Percentiles rank a stretch among this genome's conserved stretches.
These are phyloP conservation scores for Onychorhynchus coronatus DNA, from an alignment of 2,113 vertebrate species.

Conservation along the genomic window DNA sequence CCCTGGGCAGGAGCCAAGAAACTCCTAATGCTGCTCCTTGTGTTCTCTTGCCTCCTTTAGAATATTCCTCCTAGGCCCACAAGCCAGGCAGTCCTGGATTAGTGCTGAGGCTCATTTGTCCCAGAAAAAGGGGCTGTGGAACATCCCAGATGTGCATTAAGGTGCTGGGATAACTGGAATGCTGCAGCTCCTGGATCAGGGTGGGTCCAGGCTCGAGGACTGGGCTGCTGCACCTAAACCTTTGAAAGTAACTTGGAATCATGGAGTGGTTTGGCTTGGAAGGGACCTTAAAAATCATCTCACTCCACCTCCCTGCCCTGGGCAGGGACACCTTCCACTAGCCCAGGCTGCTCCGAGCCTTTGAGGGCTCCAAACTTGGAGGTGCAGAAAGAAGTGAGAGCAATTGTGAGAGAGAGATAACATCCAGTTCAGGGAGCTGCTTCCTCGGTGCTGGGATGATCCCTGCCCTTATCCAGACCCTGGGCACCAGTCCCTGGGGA, in stretches of 20 bases:
- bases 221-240: neutral
- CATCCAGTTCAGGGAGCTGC: neutral
- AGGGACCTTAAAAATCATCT: neutral
- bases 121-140: neutral
- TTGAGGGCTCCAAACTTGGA: neutral
- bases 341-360: neutral
- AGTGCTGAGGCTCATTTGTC: neutral
- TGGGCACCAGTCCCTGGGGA: neutral
- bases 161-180: neutral
- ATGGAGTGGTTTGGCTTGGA: neutral
- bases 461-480: neutral
- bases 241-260: neutral
- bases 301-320: fast-evolving
- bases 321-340: neutral
- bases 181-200: neutral
- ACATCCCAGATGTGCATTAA: fast-evolving
- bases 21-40: neutral
- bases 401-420: fast-evolving
- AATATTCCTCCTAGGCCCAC: neutral
- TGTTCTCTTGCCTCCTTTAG: neutral
- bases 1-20: fast-evolving
- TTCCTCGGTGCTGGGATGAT: neutral
- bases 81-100: neutral
- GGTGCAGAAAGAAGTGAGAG: neutral
- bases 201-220: fast-evolving